Evolutionary conservation across 2,888 invertebrate genomes (phyloP).

Genomic region (Cordilura impudica): DNA sequence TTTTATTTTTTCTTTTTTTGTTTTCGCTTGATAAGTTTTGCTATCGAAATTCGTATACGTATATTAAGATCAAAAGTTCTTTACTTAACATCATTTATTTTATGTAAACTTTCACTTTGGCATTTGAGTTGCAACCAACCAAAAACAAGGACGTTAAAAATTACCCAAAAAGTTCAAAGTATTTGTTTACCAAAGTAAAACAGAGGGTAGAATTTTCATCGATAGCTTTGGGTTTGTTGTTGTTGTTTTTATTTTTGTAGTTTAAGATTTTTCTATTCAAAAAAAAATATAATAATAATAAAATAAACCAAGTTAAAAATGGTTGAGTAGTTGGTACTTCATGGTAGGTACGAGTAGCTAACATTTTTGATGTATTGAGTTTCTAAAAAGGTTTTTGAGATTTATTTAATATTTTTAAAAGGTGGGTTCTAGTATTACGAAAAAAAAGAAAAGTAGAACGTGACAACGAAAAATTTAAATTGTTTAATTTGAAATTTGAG

Average conservation of each 20-base stretch:
- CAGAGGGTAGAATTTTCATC: constrained; percentile 34
- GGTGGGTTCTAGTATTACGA: constrained; percentile 5
- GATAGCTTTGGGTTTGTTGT: constrained; percentile 20
- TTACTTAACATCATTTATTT: constrained; percentile 59
- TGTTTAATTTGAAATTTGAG: constrained; percentile 36
- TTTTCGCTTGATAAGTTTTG: not conserved
- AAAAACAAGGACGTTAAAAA: constrained; percentile 44
- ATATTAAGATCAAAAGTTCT: constrained; percentile 54
- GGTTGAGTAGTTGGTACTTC: constrained; percentile 30
- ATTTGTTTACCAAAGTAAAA: constrained; percentile 42
- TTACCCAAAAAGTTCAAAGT: constrained; percentile 35
- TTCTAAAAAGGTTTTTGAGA: constrained; percentile 32
- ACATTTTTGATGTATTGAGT: constrained; percentile 27
- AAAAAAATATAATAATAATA: not conserved
- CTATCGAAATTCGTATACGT: constrained; percentile 16
- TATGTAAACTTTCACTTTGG: constrained; percentile 54
- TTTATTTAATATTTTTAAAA: not conserved
- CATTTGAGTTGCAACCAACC: constrained; percentile 32
- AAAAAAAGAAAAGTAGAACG: not conserved
- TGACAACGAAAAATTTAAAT: constrained; percentile 29
- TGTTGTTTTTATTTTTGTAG: not conserved
- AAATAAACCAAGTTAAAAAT: constrained; percentile 3
- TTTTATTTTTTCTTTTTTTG: constrained; percentile 4
- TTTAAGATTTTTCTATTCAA: not conserved
- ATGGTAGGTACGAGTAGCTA: not conserved